Percentiles rank a stretch among this genome's conserved stretches.
phyloP scores from a whole-genome alignment of 2,888 invertebrate genomes.

The Epirrhoe tristata region DNA sequence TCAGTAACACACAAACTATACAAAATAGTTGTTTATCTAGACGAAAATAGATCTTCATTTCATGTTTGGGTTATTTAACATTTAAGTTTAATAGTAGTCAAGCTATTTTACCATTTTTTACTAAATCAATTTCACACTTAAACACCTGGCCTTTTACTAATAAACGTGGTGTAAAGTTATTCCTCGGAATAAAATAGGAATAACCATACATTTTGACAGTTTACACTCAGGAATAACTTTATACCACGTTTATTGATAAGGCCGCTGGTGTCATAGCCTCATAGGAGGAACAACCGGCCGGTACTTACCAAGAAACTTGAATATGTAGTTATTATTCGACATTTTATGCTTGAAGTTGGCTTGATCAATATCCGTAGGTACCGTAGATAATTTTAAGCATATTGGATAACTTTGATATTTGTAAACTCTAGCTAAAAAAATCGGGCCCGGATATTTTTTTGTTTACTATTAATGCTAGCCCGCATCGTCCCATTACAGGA shows the following conservation, averaged over 20 bases:
- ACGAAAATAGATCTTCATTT: neutral
- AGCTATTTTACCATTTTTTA: slow-evolving; percentile 22
- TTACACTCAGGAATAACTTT: too few species aligned
- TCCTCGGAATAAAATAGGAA: too few species aligned
- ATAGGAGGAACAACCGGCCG: slow-evolving; percentile 24
- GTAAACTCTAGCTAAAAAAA: neutral
- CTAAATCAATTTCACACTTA: slow-evolving; percentile 28
- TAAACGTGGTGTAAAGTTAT: too few species aligned
- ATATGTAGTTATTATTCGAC: too few species aligned
- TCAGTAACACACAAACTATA: too few species aligned
- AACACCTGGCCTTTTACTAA: too few species aligned
- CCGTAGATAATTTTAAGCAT: slow-evolving; percentile 18
- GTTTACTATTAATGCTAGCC: neutral
- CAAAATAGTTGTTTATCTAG: neutral
- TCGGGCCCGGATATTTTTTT: neutral
- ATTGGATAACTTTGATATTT: neutral
- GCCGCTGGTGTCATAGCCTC: slow-evolving; percentile 14
- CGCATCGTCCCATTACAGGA: too few species aligned
- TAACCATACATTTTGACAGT: too few species aligned
- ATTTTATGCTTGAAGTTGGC: neutral
- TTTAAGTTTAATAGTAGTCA: slow-evolving; percentile 1
- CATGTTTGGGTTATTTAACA: neutral
- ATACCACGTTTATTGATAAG: too few species aligned
- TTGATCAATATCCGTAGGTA: slow-evolving; percentile 20
- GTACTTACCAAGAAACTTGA: slow-evolving; percentile 18